Percentiles rank a stretch among this genome's conserved stretches.
Conservation (phyloP, 2,888 invertebrate genomes). For the Sabatieria punctata region DNA sequence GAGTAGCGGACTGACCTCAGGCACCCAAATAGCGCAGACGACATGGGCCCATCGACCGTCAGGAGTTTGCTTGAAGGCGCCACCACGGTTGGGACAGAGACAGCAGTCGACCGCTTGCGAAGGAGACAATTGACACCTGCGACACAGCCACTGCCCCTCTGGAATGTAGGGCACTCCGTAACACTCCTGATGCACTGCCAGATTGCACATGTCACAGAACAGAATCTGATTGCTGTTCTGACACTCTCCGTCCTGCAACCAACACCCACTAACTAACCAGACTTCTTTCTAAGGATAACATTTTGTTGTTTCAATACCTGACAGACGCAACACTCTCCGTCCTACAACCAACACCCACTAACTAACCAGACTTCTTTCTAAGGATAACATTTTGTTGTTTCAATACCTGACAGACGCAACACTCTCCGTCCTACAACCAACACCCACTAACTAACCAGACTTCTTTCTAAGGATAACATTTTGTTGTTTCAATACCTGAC, state of each 20-base stretch:
- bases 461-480: too few relatives aligned
- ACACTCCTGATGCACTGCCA: conserved; percentile 96
- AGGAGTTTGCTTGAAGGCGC: conserved; percentile 96
- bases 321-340: too few relatives aligned
- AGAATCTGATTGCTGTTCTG: conserved; percentile 95
- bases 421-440: too few relatives aligned
- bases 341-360: too few relatives aligned
- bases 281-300: too few relatives aligned
- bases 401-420: too few relatives aligned
- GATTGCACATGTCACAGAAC: conserved; percentile 98
- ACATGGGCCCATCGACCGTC: conserved; percentile 93
- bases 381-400: too few relatives aligned
- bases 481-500: too few relatives aligned
- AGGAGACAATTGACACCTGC: conserved; percentile 86
- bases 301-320: too few relatives aligned
- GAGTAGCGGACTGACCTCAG: conserved; percentile 54
- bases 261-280: too few relatives aligned
- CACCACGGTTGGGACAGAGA: conserved; percentile 92
- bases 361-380: too few relatives aligned
- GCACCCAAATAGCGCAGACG: conserved; percentile 96
- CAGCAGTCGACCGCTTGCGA: conserved; percentile 87
- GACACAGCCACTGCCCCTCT: conserved; percentile 91
- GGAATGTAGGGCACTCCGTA: conserved; percentile 95
- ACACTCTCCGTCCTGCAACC: conserved; percentile 71
- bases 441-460: too few relatives aligned